Base-by-base conservation (phyloP, 1,140 invertebrate species). In the Papilio aristodemus region DNA sequence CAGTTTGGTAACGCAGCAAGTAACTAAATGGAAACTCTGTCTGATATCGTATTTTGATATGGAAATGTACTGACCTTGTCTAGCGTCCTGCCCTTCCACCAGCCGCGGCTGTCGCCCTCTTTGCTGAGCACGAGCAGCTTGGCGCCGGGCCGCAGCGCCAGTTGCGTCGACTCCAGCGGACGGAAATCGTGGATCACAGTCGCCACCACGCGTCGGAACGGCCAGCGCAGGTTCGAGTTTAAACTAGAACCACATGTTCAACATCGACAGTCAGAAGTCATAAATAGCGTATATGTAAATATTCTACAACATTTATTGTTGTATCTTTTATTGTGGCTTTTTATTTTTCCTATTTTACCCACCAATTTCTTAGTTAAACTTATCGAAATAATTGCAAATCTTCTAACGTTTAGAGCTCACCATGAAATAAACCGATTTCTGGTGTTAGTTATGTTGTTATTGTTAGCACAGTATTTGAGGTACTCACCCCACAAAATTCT, bases 401-500 rank as follows among this genome's bases (percentile, higher is more conserved):
- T 32, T 32, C 27, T n/a, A n/a, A n/a, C n/a, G n/a, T n/a, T n/a
- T n/a, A n/a, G n/a, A n/a, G n/a, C n/a, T n/a, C n/a, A n/a, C n/a
- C n/a, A n/a, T n/a, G n/a, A n/a, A n/a, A n/a, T n/a, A n/a, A n/a
- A n/a, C n/a, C n/a, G n/a, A n/a, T n/a, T n/a, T n/a, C n/a, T n/a
- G n/a, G n/a, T n/a, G n/a, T n/a, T n/a, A n/a, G n/a, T n/a, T n/a
- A n/a, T n/a, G n/a, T n/a, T n/a, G n/a, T n/a, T n/a, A n/a, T n/a
- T n/a, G n/a, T 41, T 41, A 41, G 4, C 13, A 0, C 11, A 41
- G 11, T n/a, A 37, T 17, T 39, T 41, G 9, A 59, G 43, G 5
- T 10, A 83, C 82, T 85, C 85, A 95, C 95, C 95, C 94, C n/a
- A 95, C 95, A 91, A 99, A 99, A 89, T 97, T 98, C 92, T 98